Evolutionary conservation across 2,888 invertebrate genomes (phyloP).

Genomic region (Ochropleura leucogaster): DNA sequence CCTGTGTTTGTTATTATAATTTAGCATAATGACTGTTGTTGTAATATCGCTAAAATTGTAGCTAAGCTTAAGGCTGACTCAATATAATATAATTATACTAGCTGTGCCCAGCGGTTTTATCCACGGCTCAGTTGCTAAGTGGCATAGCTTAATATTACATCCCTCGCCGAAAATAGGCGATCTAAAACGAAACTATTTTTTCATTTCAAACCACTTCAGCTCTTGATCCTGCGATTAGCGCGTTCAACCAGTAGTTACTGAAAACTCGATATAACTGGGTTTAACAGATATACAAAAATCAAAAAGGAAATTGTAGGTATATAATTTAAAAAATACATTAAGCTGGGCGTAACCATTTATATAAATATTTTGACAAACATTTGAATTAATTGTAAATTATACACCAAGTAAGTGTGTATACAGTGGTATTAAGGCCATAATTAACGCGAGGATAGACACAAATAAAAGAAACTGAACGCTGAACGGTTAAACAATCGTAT

Average conservation of each 20-base stretch:
- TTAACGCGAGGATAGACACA: slow-evolving; percentile 18
- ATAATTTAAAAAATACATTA: background rate
- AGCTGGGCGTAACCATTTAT: background rate
- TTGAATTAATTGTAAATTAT: background rate
- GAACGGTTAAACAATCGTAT: slow-evolving; percentile 50
- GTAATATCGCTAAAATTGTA: background rate
- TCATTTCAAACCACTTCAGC: too few species aligned
- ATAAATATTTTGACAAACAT: slow-evolving; percentile 1
- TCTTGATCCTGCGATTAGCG: too few species aligned
- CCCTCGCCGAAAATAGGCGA: too few species aligned
- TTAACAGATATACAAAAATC: background rate
- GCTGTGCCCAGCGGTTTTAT: too few species aligned
- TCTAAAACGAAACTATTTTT: too few species aligned
- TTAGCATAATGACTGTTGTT: too few species aligned
- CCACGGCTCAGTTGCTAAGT: too few species aligned
- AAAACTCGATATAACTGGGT: background rate
- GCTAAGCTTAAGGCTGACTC: background rate
- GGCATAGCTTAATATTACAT: too few species aligned
- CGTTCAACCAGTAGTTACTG: too few species aligned
- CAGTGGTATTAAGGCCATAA: slow-evolving; percentile 13
- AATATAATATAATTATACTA: too few species aligned
- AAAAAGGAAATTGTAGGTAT: background rate
- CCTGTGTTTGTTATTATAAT: background rate
- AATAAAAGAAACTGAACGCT: slow-evolving; percentile 45
- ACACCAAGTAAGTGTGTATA: background rate